Percentiles rank a stretch among this genome's conserved stretches.
phyloP scores from a whole-genome alignment of 53 echinoderm and acorn worm species.

The Zoroaster sp. region DNA sequence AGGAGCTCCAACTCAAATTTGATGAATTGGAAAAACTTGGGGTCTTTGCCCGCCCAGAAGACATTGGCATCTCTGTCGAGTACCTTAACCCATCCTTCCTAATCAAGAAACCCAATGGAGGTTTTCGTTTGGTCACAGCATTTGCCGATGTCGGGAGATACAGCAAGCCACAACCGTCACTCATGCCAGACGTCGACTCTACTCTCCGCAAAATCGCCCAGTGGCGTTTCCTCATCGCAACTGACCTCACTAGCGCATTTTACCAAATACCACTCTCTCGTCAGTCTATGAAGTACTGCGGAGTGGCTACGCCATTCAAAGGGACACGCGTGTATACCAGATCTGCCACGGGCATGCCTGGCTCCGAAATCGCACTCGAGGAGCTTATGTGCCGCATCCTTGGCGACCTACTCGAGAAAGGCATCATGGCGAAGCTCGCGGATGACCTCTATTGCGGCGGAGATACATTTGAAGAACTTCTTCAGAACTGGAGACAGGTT shows the following conservation, averaged over 20 bases:
- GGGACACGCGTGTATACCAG: constrained; percentile 32
- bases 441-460: constrained; percentile 71
- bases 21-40: constrained; percentile 21
- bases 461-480: constrained; percentile 32
- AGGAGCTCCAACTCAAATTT: constrained; percentile 38
- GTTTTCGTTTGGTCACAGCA: no score
- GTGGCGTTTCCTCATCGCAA: constrained; percentile 1
- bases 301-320: constrained; percentile 24
- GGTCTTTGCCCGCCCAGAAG: constrained; percentile 34
- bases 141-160: constrained; percentile 58
- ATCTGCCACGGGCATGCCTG: constrained; percentile 32
- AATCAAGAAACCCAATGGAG: constrained; percentile 63
- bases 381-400: constrained; percentile 70
- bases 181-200: constrained; percentile 56
- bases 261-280: constrained; percentile 50
- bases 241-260: no score
- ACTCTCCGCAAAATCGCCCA: constrained; percentile 45
- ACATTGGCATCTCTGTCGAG: constrained; percentile 16
- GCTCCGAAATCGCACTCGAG: constrained; percentile 58
- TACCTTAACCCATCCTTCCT: no score
- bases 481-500: constrained; percentile 28
- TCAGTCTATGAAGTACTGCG: constrained; percentile 47
- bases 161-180: constrained; percentile 16
- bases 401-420: constrained; percentile 44
- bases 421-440: constrained; percentile 57